These are phyloP conservation scores for Morus bassanus DNA, from an alignment of 2,797 vertebrate genomes.

Conservation along the genomic window DNA sequence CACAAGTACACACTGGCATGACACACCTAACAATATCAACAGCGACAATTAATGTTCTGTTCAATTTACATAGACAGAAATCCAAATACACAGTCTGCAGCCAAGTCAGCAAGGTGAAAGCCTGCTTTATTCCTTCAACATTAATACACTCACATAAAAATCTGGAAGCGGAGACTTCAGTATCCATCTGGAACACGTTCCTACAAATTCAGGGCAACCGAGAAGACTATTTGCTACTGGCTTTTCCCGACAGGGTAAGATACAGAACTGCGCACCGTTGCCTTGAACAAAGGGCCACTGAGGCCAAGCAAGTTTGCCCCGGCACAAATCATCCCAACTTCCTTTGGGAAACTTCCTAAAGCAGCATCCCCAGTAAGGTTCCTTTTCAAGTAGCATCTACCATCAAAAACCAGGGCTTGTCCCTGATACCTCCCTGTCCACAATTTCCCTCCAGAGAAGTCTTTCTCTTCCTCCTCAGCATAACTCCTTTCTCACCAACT, in stretches of 20 bases:
- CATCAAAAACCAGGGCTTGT: background rate
- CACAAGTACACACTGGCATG: background rate
- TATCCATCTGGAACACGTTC: background rate
- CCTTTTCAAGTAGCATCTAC: background rate
- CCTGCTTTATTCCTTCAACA: background rate
- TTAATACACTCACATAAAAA: background rate
- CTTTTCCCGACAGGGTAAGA: background rate
- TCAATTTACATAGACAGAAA: background rate
- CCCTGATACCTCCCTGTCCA: background rate
- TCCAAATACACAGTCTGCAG: background rate
- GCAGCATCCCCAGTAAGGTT: background rate
- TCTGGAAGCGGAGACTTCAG: background rate
- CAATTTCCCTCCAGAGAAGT: background rate
- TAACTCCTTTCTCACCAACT: background rate
- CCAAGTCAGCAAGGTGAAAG: background rate
- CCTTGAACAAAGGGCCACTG: background rate
- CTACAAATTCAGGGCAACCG: background rate
- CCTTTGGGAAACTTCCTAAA: background rate
- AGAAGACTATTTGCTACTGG: background rate
- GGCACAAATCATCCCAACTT: background rate
- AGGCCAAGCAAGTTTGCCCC: background rate
- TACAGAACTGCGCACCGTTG: too few species aligned
- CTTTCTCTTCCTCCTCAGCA: background rate
- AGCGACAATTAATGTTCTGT: background rate
- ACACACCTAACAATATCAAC: background rate